Conservation (phyloP, 1,140 invertebrate genomes). For the Phortica variegata region DNA sequence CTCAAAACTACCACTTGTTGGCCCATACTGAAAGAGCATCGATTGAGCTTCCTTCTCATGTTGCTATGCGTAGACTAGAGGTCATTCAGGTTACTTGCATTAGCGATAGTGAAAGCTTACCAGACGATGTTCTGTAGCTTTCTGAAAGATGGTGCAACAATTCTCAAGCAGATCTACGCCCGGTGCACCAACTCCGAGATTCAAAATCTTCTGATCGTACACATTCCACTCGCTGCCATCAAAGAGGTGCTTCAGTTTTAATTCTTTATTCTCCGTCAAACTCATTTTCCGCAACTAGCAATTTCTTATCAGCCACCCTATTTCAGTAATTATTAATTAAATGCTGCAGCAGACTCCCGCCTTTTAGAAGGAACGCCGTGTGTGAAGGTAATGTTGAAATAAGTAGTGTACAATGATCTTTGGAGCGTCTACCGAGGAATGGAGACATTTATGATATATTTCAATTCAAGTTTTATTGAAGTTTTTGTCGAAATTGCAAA, state of each 20-base stretch:
- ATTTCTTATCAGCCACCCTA: too few relatives aligned
- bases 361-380: too few relatives aligned
- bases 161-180: conserved; percentile 60
- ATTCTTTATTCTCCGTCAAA: conserved; percentile 14
- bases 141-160: conserved; percentile 58
- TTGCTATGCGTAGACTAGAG: conserved; percentile 39
- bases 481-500: too few relatives aligned
- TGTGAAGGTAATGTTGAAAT: too few relatives aligned
- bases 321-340: too few relatives aligned
- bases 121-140: conserved; percentile 59
- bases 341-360: too few relatives aligned
- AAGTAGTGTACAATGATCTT: too few relatives aligned
- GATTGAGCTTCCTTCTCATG: conserved; percentile 57
- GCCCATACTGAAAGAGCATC: conserved; percentile 63
- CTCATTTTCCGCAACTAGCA: too few relatives aligned
- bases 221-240: conserved; percentile 60
- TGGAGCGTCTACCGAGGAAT: too few relatives aligned
- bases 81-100: conserved; percentile 1
- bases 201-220: conserved; percentile 57
- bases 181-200: conserved; percentile 62
- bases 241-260: conserved; percentile 58
- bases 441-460: too few relatives aligned
- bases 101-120: conserved; percentile 47
- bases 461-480: too few relatives aligned
- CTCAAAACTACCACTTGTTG: conserved; percentile 59